phyloP scores from a whole-genome alignment of 1,140 invertebrate species.

The Papilio helenus region DNA sequence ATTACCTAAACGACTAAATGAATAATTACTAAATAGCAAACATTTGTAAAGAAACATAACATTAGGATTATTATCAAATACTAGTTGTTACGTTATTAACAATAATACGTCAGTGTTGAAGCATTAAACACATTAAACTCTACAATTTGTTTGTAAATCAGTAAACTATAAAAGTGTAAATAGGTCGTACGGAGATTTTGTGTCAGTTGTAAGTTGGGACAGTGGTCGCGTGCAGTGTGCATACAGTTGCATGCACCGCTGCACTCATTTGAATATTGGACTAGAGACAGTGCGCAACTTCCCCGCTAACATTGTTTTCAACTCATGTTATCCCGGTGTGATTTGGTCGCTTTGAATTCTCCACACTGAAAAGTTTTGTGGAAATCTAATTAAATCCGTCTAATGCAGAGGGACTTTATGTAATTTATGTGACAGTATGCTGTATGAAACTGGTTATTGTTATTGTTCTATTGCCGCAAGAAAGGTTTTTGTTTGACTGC shows the following conservation, averaged over 20 bases:
- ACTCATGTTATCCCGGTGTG: conserved; percentile 70
- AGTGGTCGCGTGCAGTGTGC: conserved; percentile 17
- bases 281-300: conserved; percentile 62
- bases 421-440: conserved; percentile 8
- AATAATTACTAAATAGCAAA: background rate
- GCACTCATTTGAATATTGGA: conserved; percentile 74
- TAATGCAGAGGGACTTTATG: background rate
- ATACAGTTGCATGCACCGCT: conserved; percentile 62
- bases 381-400: conserved; percentile 60
- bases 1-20: background rate
- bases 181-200: conserved; percentile 4
- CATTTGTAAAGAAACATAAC: background rate
- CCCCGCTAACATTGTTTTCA: conserved; percentile 67
- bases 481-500: background rate
- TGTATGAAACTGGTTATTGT: background rate
- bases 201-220: conserved; percentile 7
- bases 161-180: background rate
- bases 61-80: background rate
- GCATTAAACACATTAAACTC: background rate
- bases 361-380: conserved; percentile 61
- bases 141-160: background rate
- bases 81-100: too few species aligned
- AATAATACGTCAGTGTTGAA: background rate
- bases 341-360: conserved; percentile 62
- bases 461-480: background rate